Base-by-base conservation (phyloP, 2,888 invertebrate species). In the Polymixis flavicincta region DNA sequence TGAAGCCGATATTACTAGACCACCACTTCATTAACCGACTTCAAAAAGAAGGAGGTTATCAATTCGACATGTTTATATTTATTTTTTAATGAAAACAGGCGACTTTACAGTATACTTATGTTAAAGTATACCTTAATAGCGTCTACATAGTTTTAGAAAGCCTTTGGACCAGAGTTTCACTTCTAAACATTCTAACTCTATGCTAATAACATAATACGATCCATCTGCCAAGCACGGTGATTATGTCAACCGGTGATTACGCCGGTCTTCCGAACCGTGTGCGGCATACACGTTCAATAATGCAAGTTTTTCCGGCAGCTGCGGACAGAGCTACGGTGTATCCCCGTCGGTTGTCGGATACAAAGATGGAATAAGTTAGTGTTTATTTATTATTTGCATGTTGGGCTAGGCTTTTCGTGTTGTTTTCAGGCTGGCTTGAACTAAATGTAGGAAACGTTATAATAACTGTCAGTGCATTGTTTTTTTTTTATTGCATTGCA, bases 251-350 rank as follows among this genome's bases (percentile, higher is more conserved):
- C 63, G 52, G 28, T 50, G 45, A 72, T 64, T 67, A 84, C 19
- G 14, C 66, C 32, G 13, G 63, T 59, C 14, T 59, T 45, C 11
- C 22, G n/a, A 52, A 28, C 52, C 19, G 22, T 60, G 55, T 60
- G 59, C 59, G 64, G 80, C 45, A 52, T 65, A 65, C 48, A 45
- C 37, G 81, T 59, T 80, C 55, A 73, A 84, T 80, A 84, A 84
- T 80, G 85, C 64, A 80, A 55, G 28, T 60, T 73, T 57, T 84
- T 68, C 60, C 67, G 65, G 45, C 50, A 25, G 32, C 0, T 52
- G 54, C 1, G 32, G 25, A 1, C 11, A 17, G 14, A 25, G 11
- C 0, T 59, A 3, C 22, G 2, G 4, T 25, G 0, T 48, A 14
- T 13, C 0, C 1, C 5, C 4, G 37, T 32, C 13, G 3, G 32